A percentile compares a stretch with the other conserved stretches of the same genome.
Evolutionary conservation across 2,888 invertebrate genomes (phyloP).

Genomic region (Ornithoptera alexandrae): DNA sequence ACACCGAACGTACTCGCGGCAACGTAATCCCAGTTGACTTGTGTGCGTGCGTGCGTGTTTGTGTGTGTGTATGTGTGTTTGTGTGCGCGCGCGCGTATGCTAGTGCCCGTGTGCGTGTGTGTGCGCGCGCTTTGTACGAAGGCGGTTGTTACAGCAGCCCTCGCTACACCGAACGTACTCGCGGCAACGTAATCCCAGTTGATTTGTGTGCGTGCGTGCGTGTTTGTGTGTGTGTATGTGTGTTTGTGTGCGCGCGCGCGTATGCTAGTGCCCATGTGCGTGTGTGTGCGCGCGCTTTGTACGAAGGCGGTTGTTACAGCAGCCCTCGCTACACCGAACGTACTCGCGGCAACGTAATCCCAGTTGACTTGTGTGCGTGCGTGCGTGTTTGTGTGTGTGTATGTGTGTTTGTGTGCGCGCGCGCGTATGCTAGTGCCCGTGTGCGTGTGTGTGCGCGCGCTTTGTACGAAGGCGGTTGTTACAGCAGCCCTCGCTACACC

Average conservation of each 20-base stretch:
- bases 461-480: too few species aligned
- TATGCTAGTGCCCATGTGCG: too few species aligned
- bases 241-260: too few species aligned
- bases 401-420: too few species aligned
- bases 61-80: too few species aligned
- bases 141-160: background rate
- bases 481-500: background rate
- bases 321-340: background rate
- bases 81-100: too few species aligned
- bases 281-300: slow-evolving; percentile 21
- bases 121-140: background rate
- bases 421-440: too few species aligned
- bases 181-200: slow-evolving; percentile 26
- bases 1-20: slow-evolving; percentile 1
- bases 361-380: slow-evolving; percentile 22
- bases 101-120: slow-evolving; percentile 30
- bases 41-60: slow-evolving; percentile 28
- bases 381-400: slow-evolving; percentile 20
- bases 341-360: slow-evolving; percentile 21
- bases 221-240: slow-evolving; percentile 4
- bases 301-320: too few species aligned
- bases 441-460: slow-evolving; percentile 22
- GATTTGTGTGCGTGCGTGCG: slow-evolving; percentile 24
- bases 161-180: background rate
- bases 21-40: slow-evolving; percentile 24